A percentile compares a stretch with the other conserved stretches of the same genome.
phyloP scores from a whole-genome alignment of 1,140 invertebrate species.

The Proctacanthus coquilletti region DNA sequence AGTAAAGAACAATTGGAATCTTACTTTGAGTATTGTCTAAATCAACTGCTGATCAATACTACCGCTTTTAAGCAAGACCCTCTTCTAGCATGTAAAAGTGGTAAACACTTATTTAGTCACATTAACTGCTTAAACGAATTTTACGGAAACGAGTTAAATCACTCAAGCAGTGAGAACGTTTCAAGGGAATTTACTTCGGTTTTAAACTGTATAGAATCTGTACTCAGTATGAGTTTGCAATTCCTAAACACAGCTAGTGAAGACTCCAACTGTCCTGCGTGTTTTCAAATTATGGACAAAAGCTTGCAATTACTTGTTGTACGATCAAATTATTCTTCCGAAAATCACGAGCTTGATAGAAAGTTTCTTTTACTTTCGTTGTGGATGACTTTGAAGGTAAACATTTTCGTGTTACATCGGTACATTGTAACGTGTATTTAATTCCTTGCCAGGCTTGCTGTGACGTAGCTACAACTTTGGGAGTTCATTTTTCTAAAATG shows the following conservation, averaged over 20 bases:
- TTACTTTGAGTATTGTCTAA: too few relatives aligned
- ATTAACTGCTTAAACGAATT: constrained; percentile 14
- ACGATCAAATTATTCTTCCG: constrained; percentile 20
- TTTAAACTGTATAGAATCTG: too few relatives aligned
- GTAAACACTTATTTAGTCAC: constrained; percentile 18
- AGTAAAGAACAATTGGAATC: too few relatives aligned
- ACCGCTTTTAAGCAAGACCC: constrained; percentile 7
- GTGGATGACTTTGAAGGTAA: constrained; percentile 65
- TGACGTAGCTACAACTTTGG: constrained; percentile 22
- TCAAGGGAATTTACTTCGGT: too few relatives aligned
- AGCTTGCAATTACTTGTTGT: constrained; percentile 33
- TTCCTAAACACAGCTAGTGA: constrained; percentile 17
- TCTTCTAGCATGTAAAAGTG: constrained; percentile 6
- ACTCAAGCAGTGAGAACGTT: too few relatives aligned
- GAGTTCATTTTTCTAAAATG: constrained; percentile 8
- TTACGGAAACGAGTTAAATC: too few relatives aligned
- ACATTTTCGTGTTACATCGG: constrained; percentile 4
- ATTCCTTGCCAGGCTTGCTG: constrained; percentile 13
- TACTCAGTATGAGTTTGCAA: constrained; percentile 12
- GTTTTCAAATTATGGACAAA: constrained; percentile 39
- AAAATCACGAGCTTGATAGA: constrained; percentile 25
- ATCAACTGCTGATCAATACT: too few relatives aligned
- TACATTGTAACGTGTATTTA: neutral
- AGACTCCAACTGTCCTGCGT: constrained; percentile 21
- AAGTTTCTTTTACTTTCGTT: constrained; percentile 53